A percentile compares a stretch with the other conserved stretches of the same genome.
Evolutionary conservation across 2,797 vertebrate species (phyloP).

Genomic region (Basileuterus tristriatus): DNA sequence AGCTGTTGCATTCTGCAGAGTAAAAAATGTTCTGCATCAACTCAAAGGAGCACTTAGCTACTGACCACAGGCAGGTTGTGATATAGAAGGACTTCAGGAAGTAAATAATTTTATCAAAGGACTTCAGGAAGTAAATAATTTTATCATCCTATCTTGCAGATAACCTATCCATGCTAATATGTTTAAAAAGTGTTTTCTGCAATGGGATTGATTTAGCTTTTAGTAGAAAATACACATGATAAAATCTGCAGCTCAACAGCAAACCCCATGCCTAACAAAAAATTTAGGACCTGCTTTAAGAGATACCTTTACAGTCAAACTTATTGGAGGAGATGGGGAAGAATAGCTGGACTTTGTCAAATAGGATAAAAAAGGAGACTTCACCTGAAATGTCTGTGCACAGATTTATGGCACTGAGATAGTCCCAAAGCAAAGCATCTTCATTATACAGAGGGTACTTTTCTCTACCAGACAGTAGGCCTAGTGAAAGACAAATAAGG

Average conservation of each 20-base stretch:
- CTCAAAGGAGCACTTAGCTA: background rate
- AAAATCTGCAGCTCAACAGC: background rate
- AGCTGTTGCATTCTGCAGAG: background rate
- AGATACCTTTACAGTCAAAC: background rate
- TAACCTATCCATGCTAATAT: background rate
- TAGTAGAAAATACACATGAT: background rate
- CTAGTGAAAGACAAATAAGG: background rate
- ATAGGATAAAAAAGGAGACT: background rate
- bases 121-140: background rate
- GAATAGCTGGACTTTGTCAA: background rate
- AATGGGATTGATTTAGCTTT: background rate
- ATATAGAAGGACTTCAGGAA: background rate
- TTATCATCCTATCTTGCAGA: background rate
- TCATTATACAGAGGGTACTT: background rate
- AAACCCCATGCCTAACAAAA: background rate
- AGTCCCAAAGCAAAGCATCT: background rate
- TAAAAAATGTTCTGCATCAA: background rate
- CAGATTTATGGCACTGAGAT: background rate
- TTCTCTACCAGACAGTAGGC: background rate
- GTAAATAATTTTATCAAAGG: background rate
- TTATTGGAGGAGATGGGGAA: background rate
- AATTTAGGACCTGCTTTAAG: background rate
- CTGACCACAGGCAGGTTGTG: background rate
- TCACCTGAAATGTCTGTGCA: background rate
- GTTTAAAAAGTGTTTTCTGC: background rate